Conservation (phyloP, 1,140 invertebrate genomes). For the Zaprionus ghesquierei region DNA sequence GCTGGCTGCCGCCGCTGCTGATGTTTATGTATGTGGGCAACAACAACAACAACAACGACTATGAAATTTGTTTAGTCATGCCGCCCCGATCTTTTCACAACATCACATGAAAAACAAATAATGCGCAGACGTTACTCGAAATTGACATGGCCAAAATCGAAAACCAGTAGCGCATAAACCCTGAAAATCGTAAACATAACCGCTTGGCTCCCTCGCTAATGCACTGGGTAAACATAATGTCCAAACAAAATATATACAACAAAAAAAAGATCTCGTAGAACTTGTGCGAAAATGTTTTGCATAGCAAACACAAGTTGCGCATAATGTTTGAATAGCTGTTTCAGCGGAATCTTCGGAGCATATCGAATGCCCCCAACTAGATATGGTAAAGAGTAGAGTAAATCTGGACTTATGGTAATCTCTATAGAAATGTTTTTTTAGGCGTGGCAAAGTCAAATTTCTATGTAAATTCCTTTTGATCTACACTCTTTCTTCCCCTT, state of each 20-base stretch:
- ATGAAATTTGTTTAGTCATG: conserved; percentile 63
- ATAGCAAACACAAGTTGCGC: background rate
- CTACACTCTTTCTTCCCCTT: background rate
- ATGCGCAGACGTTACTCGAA: conserved; percentile 26
- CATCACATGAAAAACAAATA: conserved; percentile 72
- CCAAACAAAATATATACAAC: background rate
- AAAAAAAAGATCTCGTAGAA: background rate
- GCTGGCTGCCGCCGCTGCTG: conserved; percentile 20
- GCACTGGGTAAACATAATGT: conserved; percentile 17
- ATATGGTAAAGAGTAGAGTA: background rate
- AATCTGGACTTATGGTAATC: too few species aligned
- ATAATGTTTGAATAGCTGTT: background rate
- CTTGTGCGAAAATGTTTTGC: conserved; percentile 20
- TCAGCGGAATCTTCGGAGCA: background rate
- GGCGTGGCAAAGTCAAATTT: too few species aligned
- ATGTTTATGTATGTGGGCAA: conserved; percentile 21
- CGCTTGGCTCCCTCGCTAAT: conserved; percentile 22
- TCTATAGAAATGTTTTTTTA: too few species aligned
- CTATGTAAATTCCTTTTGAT: background rate
- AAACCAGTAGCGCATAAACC: conserved; percentile 39
- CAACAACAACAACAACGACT: background rate
- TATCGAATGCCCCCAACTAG: background rate
- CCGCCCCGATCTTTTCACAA: conserved; percentile 64
- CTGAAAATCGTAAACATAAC: conserved; percentile 34
- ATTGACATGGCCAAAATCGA: conserved; percentile 55